Conservation (phyloP, 2,113 vertebrate species). For the Amazona guildingii region DNA sequence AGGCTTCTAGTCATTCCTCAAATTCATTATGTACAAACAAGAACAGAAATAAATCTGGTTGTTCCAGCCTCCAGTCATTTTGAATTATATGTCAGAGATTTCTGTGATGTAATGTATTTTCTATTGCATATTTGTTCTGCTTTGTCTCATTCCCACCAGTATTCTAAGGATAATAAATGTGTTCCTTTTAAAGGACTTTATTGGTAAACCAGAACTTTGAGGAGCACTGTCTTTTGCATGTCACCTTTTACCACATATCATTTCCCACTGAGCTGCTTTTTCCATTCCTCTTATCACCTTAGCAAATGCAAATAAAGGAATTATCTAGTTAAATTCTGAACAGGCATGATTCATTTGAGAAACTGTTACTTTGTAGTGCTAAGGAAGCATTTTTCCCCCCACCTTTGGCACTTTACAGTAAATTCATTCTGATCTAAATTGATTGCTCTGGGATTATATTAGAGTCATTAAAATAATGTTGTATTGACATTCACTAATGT, state of each 20-base stretch:
- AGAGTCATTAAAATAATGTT: constrained; percentile 90
- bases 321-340: constrained; percentile 77
- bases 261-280: constrained; percentile 65
- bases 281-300: constrained; percentile 59
- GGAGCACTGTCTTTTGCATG: not conserved
- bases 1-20: not conserved
- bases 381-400: constrained; percentile 77
- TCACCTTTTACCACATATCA: constrained; percentile 55
- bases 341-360: constrained; percentile 80
- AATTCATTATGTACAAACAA: not conserved
- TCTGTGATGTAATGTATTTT: not conserved
- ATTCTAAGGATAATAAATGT: not conserved
- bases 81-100: not conserved
- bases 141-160: not conserved
- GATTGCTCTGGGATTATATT: constrained; percentile 89
- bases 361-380: constrained; percentile 75
- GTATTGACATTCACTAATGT: constrained; percentile 88
- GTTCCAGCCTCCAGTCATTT: not conserved
- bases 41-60: not conserved
- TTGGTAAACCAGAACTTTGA: constrained; percentile 19
- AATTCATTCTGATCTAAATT: constrained; percentile 87
- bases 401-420: constrained; percentile 83
- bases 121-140: not conserved
- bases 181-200: not conserved
- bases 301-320: constrained; percentile 73